phyloP scores from a whole-genome alignment of 2,113 vertebrate genomes.

The Holacanthus passer region DNA sequence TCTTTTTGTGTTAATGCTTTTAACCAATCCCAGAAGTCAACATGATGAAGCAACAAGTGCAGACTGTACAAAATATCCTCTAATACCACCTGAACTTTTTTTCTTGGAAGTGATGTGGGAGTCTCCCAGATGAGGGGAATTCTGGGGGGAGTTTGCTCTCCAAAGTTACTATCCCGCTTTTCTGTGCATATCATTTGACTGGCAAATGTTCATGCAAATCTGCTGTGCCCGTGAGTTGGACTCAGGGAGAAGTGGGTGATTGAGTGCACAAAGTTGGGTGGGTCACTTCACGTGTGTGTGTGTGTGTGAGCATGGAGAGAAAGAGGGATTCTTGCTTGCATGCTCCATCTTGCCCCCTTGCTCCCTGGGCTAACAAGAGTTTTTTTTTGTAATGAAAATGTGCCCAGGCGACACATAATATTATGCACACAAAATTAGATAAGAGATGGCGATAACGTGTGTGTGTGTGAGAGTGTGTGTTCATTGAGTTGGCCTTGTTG shows the following conservation, averaged over 20 bases:
- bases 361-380: conserved; percentile 4
- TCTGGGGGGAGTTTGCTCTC: conserved; percentile 50
- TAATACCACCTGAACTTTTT: conserved; percentile 2
- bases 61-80: neutral
- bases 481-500: conserved; percentile 58
- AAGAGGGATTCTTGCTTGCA: conserved; percentile 24
- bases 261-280: conserved; percentile 24
- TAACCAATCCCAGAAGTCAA: neutral
- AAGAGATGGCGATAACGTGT: neutral
- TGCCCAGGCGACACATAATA: neutral
- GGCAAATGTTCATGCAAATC: conserved; percentile 79
- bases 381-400: conserved; percentile 41
- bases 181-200: conserved; percentile 73
- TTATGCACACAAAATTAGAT: conserved; percentile 60
- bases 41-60: no score
- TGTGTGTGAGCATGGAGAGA: neutral
- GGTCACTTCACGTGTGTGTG: conserved; percentile 23
- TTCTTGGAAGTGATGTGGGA: conserved; percentile 45
- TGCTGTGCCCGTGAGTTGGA: conserved; percentile 7
- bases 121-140: conserved; percentile 57
- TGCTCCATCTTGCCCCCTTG: conserved; percentile 58
- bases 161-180: conserved; percentile 42
- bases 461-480: conserved; percentile 39
- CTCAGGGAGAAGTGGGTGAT: neutral
- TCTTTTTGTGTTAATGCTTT: neutral